These are phyloP conservation scores for Apostichopus japonicus DNA, from an alignment of 35 echinoderm and acorn worm species.

Conservation along the genomic window DNA sequence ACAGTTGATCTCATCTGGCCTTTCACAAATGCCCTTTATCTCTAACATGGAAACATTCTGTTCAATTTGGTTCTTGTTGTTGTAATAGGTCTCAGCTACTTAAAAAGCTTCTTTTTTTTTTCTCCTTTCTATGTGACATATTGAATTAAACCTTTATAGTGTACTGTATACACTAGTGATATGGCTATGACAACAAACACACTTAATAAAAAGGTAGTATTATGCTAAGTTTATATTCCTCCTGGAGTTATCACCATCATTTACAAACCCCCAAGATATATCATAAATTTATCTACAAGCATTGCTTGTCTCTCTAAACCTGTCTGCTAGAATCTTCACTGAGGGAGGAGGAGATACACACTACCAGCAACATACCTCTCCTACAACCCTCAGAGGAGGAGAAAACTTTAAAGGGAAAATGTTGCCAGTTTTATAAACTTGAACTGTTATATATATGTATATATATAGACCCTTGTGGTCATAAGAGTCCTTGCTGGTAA, in stretches of 20 bases:
- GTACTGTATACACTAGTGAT: neutral
- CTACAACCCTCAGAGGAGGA: too few species aligned
- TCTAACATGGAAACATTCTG: neutral
- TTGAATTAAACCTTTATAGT: slow-evolving; percentile 15
- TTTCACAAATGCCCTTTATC: neutral
- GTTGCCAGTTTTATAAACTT: neutral
- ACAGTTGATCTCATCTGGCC: neutral
- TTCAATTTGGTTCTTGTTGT: too few species aligned
- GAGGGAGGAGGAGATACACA: too few species aligned
- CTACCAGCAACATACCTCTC: too few species aligned
- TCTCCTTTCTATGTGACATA: neutral
- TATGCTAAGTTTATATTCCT: neutral
- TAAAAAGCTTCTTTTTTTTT: neutral
- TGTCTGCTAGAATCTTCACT: neutral
- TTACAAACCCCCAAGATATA: neutral
- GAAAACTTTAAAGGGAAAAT: too few species aligned
- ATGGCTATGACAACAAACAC: neutral
- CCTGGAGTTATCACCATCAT: neutral
- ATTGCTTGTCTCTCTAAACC: neutral
- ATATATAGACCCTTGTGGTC: too few species aligned
- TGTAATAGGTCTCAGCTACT: too few species aligned
- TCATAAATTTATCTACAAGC: neutral
- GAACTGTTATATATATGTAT: too few species aligned
- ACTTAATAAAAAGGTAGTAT: neutral
- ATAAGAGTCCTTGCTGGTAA: too few species aligned